Evolutionary conservation across 2,797 vertebrate species (phyloP).

Genomic region (Trachops cirrhosus): DNA sequence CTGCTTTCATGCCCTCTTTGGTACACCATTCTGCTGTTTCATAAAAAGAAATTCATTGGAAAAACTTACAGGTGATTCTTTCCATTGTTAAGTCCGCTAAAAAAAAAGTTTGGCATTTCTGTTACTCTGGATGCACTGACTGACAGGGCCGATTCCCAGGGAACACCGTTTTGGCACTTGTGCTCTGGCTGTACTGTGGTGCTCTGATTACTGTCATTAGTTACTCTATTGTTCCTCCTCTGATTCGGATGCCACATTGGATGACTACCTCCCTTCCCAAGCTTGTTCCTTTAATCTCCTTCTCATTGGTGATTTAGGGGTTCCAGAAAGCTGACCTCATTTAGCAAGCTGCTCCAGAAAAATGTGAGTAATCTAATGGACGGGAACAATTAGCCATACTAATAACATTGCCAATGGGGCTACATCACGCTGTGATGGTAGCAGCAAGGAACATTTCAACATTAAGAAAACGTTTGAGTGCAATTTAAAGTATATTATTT

Average conservation of each 20-base stretch:
- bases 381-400: slow-evolving; percentile 61
- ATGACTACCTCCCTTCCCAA: slow-evolving; percentile 63
- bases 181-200: slow-evolving; percentile 50
- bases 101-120: slow-evolving; percentile 38
- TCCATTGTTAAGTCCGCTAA: slow-evolving; percentile 7
- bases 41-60: background rate
- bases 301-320: slow-evolving; percentile 68
- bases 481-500: slow-evolving; percentile 52
- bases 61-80: slow-evolving; percentile 41
- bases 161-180: slow-evolving; percentile 58
- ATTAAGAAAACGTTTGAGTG: slow-evolving; percentile 34
- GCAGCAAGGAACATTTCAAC: slow-evolving; percentile 55
- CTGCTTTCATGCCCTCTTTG: background rate
- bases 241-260: slow-evolving; percentile 61
- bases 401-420: slow-evolving; percentile 71
- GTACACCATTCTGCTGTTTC: background rate
- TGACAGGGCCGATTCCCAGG: slow-evolving; percentile 30
- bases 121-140: background rate
- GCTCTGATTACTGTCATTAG: slow-evolving; percentile 62
- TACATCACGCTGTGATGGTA: slow-evolving; percentile 53
- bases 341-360: slow-evolving; percentile 71
- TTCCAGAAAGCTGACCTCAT: slow-evolving; percentile 76
- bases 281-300: slow-evolving; percentile 67
- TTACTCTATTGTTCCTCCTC: slow-evolving; percentile 65
- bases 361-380: slow-evolving; percentile 69